Conservation (phyloP, 2,113 vertebrate genomes). For the Rhabdornis inornatus region DNA sequence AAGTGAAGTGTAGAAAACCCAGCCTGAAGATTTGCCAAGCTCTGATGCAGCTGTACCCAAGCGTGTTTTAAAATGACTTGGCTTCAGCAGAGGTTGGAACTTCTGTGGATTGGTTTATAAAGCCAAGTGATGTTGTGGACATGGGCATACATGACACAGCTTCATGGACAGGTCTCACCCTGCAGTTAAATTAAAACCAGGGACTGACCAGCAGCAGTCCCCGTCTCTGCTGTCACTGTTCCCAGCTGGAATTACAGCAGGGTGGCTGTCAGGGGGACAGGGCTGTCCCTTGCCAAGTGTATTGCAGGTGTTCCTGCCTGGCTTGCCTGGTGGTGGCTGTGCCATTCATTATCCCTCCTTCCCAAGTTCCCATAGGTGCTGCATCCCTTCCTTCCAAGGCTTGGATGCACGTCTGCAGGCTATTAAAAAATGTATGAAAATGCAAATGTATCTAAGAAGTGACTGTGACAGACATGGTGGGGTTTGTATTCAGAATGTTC, state of each 20-base stretch:
- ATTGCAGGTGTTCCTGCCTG: background rate
- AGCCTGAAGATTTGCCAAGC: background rate
- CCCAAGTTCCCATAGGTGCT: background rate
- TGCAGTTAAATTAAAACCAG: background rate
- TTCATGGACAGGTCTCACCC: background rate
- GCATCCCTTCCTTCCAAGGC: background rate
- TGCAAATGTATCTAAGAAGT: background rate
- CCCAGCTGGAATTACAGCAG: background rate
- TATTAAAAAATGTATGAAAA: background rate
- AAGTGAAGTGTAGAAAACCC: background rate
- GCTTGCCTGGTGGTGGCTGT: background rate
- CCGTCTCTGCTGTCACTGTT: background rate
- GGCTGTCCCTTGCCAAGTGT: background rate
- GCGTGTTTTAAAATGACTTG: background rate
- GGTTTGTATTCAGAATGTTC: background rate
- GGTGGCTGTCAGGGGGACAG: background rate
- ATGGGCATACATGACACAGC: background rate
- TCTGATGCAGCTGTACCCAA: background rate
- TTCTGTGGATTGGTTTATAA: background rate
- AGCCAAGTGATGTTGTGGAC: background rate
- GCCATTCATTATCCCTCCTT: background rate
- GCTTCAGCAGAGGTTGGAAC: background rate
- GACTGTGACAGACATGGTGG: background rate
- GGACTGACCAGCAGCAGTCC: background rate
- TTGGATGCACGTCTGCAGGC: background rate